phyloP scores from a whole-genome alignment of 2,113 vertebrate species.

The Electrona antarctica region DNA sequence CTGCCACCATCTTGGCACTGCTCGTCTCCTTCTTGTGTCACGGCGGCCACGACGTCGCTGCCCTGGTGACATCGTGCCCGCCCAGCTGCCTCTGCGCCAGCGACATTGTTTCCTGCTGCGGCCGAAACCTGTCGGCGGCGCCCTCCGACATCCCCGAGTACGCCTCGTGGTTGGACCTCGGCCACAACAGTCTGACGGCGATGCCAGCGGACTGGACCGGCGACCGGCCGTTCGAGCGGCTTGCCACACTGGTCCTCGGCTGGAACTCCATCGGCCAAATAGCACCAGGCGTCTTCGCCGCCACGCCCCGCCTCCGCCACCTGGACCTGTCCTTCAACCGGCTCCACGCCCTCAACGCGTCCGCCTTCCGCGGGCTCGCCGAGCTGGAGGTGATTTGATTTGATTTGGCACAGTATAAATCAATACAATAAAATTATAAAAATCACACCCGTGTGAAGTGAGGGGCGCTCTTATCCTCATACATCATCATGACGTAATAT shows the following conservation, averaged over 20 bases:
- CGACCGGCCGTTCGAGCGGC: constrained; percentile 69
- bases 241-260: constrained; percentile 79
- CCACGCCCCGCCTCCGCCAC: constrained; percentile 76
- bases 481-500: no score
- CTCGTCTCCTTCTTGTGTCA: not conserved
- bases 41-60: constrained; percentile 45
- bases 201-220: constrained; percentile 80
- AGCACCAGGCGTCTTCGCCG: constrained; percentile 74
- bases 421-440: no score
- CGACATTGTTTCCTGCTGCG: constrained; percentile 85
- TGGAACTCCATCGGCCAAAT: constrained; percentile 80
- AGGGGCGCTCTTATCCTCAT: no score
- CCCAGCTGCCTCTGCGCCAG: constrained; percentile 84
- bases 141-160: constrained; percentile 79
- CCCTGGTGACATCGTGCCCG: constrained; percentile 76
- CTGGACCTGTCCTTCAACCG: constrained; percentile 87
- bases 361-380: constrained; percentile 78
- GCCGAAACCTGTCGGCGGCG: constrained; percentile 78
- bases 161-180: constrained; percentile 83
- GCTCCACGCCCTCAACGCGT: constrained; percentile 73
- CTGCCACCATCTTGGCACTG: not conserved
- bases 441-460: no score
- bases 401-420: no score
- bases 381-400: constrained; percentile 62
- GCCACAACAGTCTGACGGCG: constrained; percentile 81